Evolutionary conservation across 2,888 invertebrate species (phyloP).

Genomic region (Drepana falcataria): DNA sequence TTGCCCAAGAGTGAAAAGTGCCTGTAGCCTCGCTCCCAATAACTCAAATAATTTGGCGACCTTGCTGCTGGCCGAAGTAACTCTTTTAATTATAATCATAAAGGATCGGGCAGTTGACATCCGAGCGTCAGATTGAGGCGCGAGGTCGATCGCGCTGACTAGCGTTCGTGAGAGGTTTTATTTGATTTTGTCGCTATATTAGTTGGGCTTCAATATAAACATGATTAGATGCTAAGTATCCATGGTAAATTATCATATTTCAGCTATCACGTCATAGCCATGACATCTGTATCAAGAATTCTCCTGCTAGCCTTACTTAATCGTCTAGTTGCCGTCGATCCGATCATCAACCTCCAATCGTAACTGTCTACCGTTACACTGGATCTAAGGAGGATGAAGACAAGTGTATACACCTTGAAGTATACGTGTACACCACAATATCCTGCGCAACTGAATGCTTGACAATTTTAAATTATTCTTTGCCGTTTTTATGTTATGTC

Average conservation of each 20-base stretch:
- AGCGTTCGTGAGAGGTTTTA: slow-evolving; percentile 2
- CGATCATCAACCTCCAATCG: too few species aligned
- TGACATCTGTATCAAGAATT: too few species aligned
- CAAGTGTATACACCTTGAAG: too few species aligned
- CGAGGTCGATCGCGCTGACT: slow-evolving; percentile 28
- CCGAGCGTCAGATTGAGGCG: slow-evolving; percentile 38
- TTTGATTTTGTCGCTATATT: neutral
- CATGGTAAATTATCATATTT: neutral
- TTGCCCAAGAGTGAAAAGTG: slow-evolving; percentile 57
- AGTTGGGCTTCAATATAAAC: neutral
- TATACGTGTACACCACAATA: too few species aligned
- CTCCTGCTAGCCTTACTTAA: too few species aligned
- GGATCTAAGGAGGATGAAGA: too few species aligned
- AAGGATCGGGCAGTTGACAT: slow-evolving; percentile 58
- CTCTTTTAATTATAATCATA: slow-evolving; percentile 67
- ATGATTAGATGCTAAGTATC: neutral
- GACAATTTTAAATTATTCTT: too few species aligned
- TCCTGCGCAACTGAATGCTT: too few species aligned
- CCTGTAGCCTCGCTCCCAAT: slow-evolving; percentile 65
- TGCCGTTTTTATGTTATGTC: too few species aligned
- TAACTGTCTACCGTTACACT: too few species aligned
- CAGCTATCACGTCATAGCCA: too few species aligned
- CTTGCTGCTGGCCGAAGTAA: slow-evolving; percentile 55
- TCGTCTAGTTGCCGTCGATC: too few species aligned
- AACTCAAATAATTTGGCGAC: slow-evolving; percentile 64